Evolutionary conservation across 2,888 invertebrate genomes (phyloP).

Genomic region (Chrysopilus asiliformis): DNA sequence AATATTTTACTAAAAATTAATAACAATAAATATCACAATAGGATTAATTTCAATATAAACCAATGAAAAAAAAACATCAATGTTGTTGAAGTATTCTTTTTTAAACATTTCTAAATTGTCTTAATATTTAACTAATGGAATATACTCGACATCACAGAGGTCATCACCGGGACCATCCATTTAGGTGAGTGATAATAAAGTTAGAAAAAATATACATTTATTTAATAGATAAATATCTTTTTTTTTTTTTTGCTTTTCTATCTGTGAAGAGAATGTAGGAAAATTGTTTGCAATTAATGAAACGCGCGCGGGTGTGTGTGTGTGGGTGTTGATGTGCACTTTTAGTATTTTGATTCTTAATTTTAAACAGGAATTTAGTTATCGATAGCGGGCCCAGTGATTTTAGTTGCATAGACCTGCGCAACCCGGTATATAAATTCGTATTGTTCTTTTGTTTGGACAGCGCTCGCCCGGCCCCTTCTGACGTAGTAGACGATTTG

Average conservation of each 20-base stretch:
- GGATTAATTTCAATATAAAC: constrained; percentile 13
- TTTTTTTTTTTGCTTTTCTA: background rate
- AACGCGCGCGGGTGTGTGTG: too few relatives aligned
- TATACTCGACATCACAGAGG: too few relatives aligned
- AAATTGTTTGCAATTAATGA: too few relatives aligned
- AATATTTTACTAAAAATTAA: constrained; percentile 5
- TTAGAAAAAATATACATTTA: too few relatives aligned
- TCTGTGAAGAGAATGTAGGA: too few relatives aligned
- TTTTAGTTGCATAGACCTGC: constrained; percentile 69
- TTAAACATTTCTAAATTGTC: too few relatives aligned
- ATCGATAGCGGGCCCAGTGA: constrained; percentile 58
- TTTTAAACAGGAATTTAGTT: constrained; percentile 20
- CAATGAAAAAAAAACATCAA: constrained; percentile 6
- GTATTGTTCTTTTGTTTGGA: constrained; percentile 86
- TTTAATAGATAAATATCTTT: background rate
- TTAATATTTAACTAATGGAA: too few relatives aligned
- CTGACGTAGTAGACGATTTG: constrained; percentile 71
- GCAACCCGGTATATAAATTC: constrained; percentile 84
- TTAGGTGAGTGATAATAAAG: too few relatives aligned
- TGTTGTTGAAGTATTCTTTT: too few relatives aligned
- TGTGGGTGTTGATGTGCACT: too few relatives aligned
- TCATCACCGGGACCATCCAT: too few relatives aligned
- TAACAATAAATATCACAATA: constrained; percentile 16
- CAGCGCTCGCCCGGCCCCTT: constrained; percentile 76
- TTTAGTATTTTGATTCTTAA: too few relatives aligned